Percentiles rank a stretch among this genome's conserved stretches.
Evolutionary conservation across 1,140 invertebrate species (phyloP).

Genomic region (Paraescarpia echinospica): DNA sequence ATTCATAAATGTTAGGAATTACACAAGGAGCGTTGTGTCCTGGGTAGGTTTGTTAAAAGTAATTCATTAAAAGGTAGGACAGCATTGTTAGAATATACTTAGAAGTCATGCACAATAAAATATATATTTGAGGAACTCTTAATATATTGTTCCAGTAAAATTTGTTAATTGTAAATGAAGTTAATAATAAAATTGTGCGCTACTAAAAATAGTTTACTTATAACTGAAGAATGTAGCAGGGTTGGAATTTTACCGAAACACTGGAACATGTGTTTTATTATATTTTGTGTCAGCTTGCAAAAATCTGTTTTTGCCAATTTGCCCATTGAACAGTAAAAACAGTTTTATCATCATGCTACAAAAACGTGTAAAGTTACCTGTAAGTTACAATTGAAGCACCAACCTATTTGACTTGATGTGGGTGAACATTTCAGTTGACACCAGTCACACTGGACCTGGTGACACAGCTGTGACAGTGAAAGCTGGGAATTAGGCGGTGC

Average conservation of each 20-base stretch:
- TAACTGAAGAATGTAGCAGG: neutral
- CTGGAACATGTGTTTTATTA: too few relatives aligned
- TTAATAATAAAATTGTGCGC: neutral
- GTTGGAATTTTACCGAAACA: too few relatives aligned
- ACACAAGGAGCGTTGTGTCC: neutral
- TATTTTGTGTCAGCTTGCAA: too few relatives aligned
- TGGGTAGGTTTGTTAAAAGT: too few relatives aligned
- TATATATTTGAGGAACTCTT: too few relatives aligned
- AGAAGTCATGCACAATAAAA: neutral
- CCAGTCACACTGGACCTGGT: conserved; percentile 93
- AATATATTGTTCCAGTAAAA: neutral
- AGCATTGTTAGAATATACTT: neutral
- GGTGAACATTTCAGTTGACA: conserved; percentile 86
- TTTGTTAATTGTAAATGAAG: neutral
- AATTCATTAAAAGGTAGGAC: neutral
- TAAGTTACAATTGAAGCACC: too few relatives aligned
- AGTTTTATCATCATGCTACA: too few relatives aligned
- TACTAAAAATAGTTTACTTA: neutral
- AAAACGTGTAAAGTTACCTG: too few relatives aligned
- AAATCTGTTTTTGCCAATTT: too few relatives aligned
- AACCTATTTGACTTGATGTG: neutral
- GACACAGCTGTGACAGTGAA: conserved; percentile 97
- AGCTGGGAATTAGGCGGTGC: conserved; percentile 85
- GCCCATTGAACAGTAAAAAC: too few relatives aligned
- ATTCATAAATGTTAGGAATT: neutral